Evolutionary conservation across 2,888 invertebrate genomes (phyloP).

Genomic region (Melanargia galathea): DNA sequence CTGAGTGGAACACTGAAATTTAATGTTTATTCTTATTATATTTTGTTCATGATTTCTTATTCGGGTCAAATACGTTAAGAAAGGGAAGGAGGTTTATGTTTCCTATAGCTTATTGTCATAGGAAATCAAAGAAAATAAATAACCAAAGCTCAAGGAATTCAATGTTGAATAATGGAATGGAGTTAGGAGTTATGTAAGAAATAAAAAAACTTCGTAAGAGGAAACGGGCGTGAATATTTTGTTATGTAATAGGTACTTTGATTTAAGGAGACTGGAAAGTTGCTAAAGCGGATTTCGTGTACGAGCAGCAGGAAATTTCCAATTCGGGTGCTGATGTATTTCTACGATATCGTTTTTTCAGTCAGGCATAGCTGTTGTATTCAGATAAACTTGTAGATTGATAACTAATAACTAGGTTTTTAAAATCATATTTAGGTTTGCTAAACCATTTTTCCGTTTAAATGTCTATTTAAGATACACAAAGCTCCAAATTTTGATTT

Average conservation of each 20-base stretch:
- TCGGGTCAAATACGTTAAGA: constrained; percentile 36
- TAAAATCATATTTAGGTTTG: too few species aligned
- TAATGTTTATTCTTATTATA: constrained; percentile 32
- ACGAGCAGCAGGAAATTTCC: not conserved
- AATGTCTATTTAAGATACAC: too few species aligned
- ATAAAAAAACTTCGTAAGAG: constrained; percentile 25
- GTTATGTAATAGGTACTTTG: constrained; percentile 20
- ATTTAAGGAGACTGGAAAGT: constrained; percentile 8
- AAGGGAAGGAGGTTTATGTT: constrained; percentile 37
- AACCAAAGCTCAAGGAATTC: constrained; percentile 35
- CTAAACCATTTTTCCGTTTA: too few species aligned
- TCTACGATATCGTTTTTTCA: too few species aligned
- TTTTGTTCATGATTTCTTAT: constrained; percentile 36
- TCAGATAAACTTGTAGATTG: too few species aligned
- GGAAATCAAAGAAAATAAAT: constrained; percentile 38
- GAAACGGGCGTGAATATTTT: constrained; percentile 25
- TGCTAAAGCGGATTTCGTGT: constrained; percentile 13
- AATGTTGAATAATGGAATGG: constrained; percentile 32
- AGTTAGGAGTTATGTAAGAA: constrained; percentile 27
- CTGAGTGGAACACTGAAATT: constrained; percentile 23
- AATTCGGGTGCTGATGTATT: not conserved
- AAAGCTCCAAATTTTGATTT: too few species aligned
- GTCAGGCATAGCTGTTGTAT: too few species aligned
- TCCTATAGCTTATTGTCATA: constrained; percentile 36
- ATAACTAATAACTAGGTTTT: too few species aligned